A percentile compares a stretch with the other conserved stretches of the same genome.
Conservation (phyloP, 2,113 vertebrate species). For the Acanthochromis polyacanthus region DNA sequence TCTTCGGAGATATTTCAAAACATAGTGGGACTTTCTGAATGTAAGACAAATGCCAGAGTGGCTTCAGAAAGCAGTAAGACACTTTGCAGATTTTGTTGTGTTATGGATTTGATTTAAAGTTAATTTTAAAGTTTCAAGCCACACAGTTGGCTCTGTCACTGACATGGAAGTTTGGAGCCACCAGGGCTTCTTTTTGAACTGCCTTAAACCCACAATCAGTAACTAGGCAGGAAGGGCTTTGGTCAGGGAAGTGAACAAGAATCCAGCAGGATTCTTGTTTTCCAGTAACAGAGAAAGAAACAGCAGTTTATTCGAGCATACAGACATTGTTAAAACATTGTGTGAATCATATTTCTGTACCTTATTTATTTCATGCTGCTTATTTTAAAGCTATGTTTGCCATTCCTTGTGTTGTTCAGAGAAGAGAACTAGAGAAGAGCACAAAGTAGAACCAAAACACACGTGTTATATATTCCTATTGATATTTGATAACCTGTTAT, state of each 20-base stretch:
- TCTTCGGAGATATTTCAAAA: conserved; percentile 32
- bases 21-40: conserved; percentile 1
- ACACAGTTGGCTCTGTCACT: not conserved
- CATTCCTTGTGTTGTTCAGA: not conserved
- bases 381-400: not conserved
- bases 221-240: not conserved
- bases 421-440: not conserved
- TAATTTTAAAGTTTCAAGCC: not conserved
- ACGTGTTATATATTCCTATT: too few relatives aligned
- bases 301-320: not conserved
- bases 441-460: not conserved
- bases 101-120: conserved; percentile 4
- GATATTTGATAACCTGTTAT: too few relatives aligned
- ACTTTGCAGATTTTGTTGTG: not conserved
- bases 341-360: not conserved
- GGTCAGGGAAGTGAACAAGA: not conserved
- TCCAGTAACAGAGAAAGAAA: not conserved
- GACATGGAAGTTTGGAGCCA: not conserved
- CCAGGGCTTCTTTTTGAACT: not conserved
- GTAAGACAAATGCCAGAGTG: not conserved
- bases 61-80: not conserved
- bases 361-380: not conserved
- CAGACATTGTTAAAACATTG: not conserved
- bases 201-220: not conserved
- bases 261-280: not conserved